Evolutionary conservation across 2,113 vertebrate genomes (phyloP), one percentile per base, ranked within the genome.

Genomic region (Psephotus haematonotus): DNA sequence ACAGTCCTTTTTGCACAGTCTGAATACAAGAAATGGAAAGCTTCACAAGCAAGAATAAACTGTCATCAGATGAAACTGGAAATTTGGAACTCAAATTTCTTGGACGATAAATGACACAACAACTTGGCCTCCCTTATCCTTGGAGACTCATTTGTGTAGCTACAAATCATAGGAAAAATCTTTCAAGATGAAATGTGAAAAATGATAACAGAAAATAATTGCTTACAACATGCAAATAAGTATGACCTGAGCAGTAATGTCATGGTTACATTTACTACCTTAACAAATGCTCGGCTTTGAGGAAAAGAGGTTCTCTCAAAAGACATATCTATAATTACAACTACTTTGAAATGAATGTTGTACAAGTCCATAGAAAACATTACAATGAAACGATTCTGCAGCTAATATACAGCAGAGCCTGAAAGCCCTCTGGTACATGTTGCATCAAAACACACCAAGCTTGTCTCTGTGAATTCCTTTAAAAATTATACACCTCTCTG

Each of bases 11-110:
- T 60, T 76, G 39, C 63, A 85, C 43, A 72, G 47, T 41, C 35
- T 69, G 87, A 79, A 80, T 62, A 62, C 5, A 76, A 90, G 63
- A 88, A 82, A 88, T 62, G 16, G 62, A 90, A 93, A 86, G 53
- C 41, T 74, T 82, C 75, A 72, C 82, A 92, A 94, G 17, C 55
- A 80, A 84, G 46, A 89, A 91, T 57, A 55, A 85, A 86, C 35
- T 44, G 63, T 49, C 7, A 22, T 50, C 44, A 85, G 82, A 76
- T 44, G 57, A 80, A 95, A 91, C 52, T 69, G 59, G 53, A 87
- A 95, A 90, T 94, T 63, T 69, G 71, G 82, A 95, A 88, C 71
- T 67, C 8, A 57, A 76, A 86, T 62, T 92, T n/a, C 59, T 87
- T 0, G 1, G 44, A n/a, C 49, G 57, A 35, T 52, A 71, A 94